A percentile compares a stretch with the other conserved stretches of the same genome.
phyloP scores from a whole-genome alignment of 2,797 vertebrate species.

The Propithecus deckenii region DNA sequence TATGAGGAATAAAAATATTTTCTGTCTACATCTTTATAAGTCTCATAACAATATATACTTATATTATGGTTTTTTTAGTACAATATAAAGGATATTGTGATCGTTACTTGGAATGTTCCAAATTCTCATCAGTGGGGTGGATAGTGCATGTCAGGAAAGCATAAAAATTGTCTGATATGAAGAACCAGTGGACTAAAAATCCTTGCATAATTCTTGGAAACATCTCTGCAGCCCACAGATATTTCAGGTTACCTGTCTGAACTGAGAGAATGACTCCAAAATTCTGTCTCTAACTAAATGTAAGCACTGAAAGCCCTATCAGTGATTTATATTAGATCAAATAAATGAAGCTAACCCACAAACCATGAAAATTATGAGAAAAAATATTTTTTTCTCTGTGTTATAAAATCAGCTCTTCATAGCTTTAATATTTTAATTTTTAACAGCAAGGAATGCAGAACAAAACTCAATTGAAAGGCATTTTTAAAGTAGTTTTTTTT shows the following conservation, averaged over 20 bases:
- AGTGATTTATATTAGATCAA: background rate
- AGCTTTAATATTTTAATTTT: constrained; percentile 36
- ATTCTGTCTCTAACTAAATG: background rate
- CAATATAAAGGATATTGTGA: background rate
- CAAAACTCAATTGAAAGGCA: background rate
- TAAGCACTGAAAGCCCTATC: background rate
- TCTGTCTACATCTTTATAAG: background rate
- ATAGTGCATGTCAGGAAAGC: background rate
- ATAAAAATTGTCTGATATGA: background rate
- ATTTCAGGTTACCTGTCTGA: background rate
- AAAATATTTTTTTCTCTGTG: background rate
- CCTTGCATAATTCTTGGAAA: background rate
- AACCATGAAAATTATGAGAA: background rate
- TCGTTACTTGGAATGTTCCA: background rate
- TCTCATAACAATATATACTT: background rate
- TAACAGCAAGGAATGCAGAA: background rate
- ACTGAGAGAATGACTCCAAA: background rate
- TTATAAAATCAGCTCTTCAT: background rate
- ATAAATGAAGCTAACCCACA: background rate
- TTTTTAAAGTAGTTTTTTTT: background rate
- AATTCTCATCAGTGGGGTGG: background rate
- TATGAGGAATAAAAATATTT: background rate
- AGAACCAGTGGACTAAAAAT: background rate
- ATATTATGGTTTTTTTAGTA: background rate
- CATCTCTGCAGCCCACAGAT: background rate